A percentile compares a stretch with the other conserved stretches of the same genome.
These are phyloP conservation scores for Drosophila obscura DNA, from an alignment of 1,140 invertebrate genomes.

Conservation along the genomic window DNA sequence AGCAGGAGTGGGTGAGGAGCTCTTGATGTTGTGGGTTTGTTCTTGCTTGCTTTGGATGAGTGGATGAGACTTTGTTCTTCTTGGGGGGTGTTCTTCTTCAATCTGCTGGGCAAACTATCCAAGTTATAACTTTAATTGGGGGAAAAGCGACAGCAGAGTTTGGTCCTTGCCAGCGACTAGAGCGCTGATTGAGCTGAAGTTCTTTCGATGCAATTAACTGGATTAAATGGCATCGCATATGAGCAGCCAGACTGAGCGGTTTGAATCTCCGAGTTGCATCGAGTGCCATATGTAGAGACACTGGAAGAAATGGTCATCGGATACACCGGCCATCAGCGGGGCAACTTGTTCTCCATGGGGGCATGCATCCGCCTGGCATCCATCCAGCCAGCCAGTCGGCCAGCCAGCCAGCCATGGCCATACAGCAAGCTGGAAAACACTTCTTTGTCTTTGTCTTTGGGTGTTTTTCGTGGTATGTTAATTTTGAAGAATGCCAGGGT, in stretches of 20 bases:
- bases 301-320: constrained; percentile 24
- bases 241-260: background rate
- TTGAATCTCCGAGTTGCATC: too few species aligned
- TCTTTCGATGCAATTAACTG: too few species aligned
- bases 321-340: constrained; percentile 27
- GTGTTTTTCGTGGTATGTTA: constrained; percentile 65
- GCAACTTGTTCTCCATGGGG: constrained; percentile 30
- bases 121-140: too few species aligned
- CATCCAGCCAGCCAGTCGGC: constrained; percentile 20
- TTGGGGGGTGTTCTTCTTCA: background rate
- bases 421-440: constrained; percentile 10
- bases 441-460: constrained; percentile 49
- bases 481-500: constrained; percentile 68
- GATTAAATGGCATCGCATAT: background rate
- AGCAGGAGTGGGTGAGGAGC: background rate
- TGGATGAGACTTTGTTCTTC: constrained; percentile 10
- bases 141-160: too few species aligned
- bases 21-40: constrained; percentile 18
- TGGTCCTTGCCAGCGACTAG: too few species aligned
- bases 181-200: too few species aligned
- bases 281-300: background rate
- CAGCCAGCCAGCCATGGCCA: constrained; percentile 21
- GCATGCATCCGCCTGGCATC: constrained; percentile 14
- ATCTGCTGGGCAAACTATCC: too few species aligned
- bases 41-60: constrained; percentile 21